These are phyloP conservation scores for Tricholaema leucomelas DNA, from an alignment of 2,113 vertebrate species.

Conservation along the genomic window DNA sequence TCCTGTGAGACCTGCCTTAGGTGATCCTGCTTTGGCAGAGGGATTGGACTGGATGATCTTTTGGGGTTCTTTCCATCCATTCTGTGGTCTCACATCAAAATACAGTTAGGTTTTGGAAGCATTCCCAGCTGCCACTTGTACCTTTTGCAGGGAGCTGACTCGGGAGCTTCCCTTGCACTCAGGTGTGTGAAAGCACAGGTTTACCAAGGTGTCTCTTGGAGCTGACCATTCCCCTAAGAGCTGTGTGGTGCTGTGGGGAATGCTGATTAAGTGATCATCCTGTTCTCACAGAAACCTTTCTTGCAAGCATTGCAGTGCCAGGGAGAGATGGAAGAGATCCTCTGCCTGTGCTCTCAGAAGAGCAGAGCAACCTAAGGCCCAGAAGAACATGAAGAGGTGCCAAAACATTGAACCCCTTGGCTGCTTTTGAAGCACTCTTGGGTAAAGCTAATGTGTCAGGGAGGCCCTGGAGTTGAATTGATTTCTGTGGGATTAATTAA, in stretches of 20 bases:
- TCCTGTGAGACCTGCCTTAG: too few relatives aligned
- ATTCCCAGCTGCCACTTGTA: not conserved
- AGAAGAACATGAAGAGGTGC: not conserved
- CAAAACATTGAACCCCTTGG: not conserved
- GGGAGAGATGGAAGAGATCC: not conserved
- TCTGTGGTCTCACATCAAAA: not conserved
- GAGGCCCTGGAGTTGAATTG: not conserved
- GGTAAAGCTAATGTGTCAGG: not conserved
- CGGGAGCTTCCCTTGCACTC: not conserved
- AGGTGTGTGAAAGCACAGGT: not conserved
- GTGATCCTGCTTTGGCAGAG: too few relatives aligned
- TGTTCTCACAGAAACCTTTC: not conserved
- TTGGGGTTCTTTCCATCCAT: too few relatives aligned
- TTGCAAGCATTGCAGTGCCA: not conserved
- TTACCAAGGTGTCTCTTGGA: not conserved
- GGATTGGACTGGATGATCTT: too few relatives aligned
- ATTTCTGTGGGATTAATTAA: constrained; percentile 39
- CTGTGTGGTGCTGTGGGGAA: not conserved
- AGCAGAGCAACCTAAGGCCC: not conserved
- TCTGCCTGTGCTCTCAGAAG: not conserved
- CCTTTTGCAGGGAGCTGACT: not conserved
- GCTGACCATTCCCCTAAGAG: not conserved
- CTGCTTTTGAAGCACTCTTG: constrained; percentile 4
- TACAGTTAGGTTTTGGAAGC: not conserved
- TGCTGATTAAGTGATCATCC: not conserved